Evolutionary conservation across 2,888 invertebrate species (phyloP).

Genomic region (Gymnoscelis rufifasciata): DNA sequence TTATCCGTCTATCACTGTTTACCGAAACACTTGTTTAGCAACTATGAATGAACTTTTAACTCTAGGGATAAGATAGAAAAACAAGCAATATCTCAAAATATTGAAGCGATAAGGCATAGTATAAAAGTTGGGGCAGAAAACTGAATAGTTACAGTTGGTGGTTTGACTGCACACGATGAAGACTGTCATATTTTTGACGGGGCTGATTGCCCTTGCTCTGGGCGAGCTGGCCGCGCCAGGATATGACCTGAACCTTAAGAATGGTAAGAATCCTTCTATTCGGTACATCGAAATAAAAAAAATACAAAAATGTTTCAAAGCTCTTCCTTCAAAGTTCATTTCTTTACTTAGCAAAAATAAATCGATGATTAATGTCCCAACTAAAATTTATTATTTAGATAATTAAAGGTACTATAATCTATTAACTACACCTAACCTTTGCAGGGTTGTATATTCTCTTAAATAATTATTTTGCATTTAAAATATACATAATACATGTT

Average conservation of each 20-base stretch:
- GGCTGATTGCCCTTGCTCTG: constrained; percentile 44
- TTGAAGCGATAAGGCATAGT: constrained; percentile 3
- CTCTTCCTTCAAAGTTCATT: too few relatives aligned
- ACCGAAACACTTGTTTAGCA: background rate
- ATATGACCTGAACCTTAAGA: constrained; percentile 26
- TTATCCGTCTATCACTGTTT: too few relatives aligned
- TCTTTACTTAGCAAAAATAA: too few relatives aligned
- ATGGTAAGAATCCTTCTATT: constrained; percentile 26
- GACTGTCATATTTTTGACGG: constrained; percentile 51
- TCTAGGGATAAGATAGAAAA: constrained; percentile 7
- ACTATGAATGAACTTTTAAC: constrained; percentile 13
- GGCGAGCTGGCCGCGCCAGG: constrained; percentile 32
- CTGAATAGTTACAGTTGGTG: constrained; percentile 37
- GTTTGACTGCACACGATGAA: constrained; percentile 44
- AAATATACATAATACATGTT: too few relatives aligned
- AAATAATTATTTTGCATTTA: too few relatives aligned
- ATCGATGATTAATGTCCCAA: too few relatives aligned
- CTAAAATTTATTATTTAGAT: too few relatives aligned
- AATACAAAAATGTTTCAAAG: too few relatives aligned
- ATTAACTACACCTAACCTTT: too few relatives aligned
- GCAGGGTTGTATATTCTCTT: too few relatives aligned
- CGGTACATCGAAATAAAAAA: too few relatives aligned
- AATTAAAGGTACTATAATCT: too few relatives aligned
- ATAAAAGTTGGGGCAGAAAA: constrained; percentile 6
- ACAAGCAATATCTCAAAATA: constrained; percentile 1